Conservation (phyloP, 1,140 invertebrate genomes). For the Drosophila funebris region DNA sequence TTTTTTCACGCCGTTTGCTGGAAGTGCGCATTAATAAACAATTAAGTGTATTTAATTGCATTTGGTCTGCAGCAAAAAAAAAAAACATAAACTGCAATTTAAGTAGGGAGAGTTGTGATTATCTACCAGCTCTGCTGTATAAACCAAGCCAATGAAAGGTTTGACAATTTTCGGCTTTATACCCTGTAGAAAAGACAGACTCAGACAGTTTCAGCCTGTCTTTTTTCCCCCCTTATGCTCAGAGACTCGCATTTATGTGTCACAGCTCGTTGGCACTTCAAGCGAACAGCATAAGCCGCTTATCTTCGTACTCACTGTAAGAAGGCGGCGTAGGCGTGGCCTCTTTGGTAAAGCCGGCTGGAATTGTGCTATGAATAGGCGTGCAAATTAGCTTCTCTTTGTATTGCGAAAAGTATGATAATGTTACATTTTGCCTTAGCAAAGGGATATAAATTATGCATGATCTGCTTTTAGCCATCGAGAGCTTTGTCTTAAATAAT, state of each 20-base stretch:
- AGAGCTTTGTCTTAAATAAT: constrained; percentile 1
- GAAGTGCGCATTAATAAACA: constrained; percentile 79
- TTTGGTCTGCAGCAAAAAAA: constrained; percentile 10
- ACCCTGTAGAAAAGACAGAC: background rate
- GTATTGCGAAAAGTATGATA: background rate
- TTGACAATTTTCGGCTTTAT: background rate
- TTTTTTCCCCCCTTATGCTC: too few relatives aligned
- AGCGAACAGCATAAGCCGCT: constrained; percentile 43
- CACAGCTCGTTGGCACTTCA: constrained; percentile 37
- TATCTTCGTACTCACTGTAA: constrained; percentile 4
- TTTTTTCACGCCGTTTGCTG: constrained; percentile 66
- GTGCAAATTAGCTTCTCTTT: constrained; percentile 35
- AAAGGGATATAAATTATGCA: constrained; percentile 28
- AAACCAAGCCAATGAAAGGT: background rate
- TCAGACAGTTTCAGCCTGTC: constrained; percentile 4
- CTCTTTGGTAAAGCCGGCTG: constrained; percentile 18
- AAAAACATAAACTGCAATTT: background rate
- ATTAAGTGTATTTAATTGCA: constrained; percentile 76
- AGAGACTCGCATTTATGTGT: constrained; percentile 10
- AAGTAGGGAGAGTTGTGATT: too few relatives aligned
- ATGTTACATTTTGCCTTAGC: background rate
- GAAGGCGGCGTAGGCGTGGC: background rate
- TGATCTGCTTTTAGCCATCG: constrained; percentile 10
- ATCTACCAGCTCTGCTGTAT: too few relatives aligned
- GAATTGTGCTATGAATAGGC: constrained; percentile 19